Conservation (phyloP, 2,888 invertebrate species). For the Plemyria rubiginata region DNA sequence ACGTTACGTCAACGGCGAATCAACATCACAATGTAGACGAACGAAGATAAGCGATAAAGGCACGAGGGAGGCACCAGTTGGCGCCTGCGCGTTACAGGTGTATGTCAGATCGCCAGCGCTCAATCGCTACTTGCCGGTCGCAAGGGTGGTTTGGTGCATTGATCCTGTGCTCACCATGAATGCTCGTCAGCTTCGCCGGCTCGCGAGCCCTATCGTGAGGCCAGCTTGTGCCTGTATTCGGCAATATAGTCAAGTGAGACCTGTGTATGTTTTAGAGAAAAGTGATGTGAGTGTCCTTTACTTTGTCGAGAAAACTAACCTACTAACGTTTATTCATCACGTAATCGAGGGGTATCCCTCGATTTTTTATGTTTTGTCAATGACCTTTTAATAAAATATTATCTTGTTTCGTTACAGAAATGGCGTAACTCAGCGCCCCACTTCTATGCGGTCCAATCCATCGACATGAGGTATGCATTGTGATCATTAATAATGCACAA, state of each 20-base stretch:
- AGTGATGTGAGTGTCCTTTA: constrained; percentile 72
- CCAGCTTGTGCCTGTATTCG: constrained; percentile 61
- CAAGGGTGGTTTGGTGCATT: constrained; percentile 34
- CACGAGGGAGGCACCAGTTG: constrained; percentile 62
- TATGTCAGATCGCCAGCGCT: constrained; percentile 60
- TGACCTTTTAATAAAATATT: constrained; percentile 26
- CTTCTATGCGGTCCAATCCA: constrained; percentile 76
- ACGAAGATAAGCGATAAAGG: constrained; percentile 65
- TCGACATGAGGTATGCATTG: constrained; percentile 73
- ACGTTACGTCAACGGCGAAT: constrained; percentile 59
- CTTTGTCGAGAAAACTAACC: constrained; percentile 31
- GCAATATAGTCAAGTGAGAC: constrained; percentile 78
- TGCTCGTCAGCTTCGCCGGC: constrained; percentile 70
- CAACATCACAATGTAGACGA: constrained; percentile 60
- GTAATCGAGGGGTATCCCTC: constrained; percentile 6
- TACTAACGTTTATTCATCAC: constrained; percentile 5
- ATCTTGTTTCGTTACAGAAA: constrained; percentile 72
- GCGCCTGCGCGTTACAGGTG: constrained; percentile 71
- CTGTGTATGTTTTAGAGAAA: constrained; percentile 73
- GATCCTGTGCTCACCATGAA: constrained; percentile 58
- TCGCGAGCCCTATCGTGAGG: constrained; percentile 58
- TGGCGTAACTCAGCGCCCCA: constrained; percentile 79
- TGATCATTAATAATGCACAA: constrained; percentile 46
- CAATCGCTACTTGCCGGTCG: constrained; percentile 37
- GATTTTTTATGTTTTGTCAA: constrained; percentile 12